Base-by-base conservation (phyloP, 53 echinoderm and acorn worm species). In the Hippasteria phrygiana region DNA sequence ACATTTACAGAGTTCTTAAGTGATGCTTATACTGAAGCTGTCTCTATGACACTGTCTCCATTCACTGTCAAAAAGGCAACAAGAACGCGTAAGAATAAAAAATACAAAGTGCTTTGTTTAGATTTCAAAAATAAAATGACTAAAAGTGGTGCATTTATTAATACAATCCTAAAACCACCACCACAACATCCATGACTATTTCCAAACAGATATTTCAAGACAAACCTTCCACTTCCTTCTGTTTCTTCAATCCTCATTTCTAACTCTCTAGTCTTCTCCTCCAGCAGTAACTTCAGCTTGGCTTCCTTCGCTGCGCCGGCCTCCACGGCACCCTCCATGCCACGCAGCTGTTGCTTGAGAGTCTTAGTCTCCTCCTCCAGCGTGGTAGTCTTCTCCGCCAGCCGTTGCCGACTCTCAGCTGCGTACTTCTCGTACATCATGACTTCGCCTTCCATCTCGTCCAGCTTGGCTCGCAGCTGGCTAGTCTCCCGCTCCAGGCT, bases 211-310 rank as follows among this genome's bases (percentile, higher is more conserved):
- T 9, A 56, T 78, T 36, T 6, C 0, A n/a, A 65, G 26, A 46
- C 67, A 17, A 5, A 82, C 75, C 83, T 83, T 16, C 39, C 16
- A n/a, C 69, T 39, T 29, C 54, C 40, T 82, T 51, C 37, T 1
- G 51, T 32, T 8, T 73, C 88, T 54, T 67, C 17, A 62, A 88
- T 62, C 10, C 24, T 55, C 2, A 59, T 53, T 24, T 29, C 38
- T 20, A 82, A 75, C 76, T 86, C 87, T 20, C 74, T 75, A 74
- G 87, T 50, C 55, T 94, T 90, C 6, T 92, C 80, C 43, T 90
- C 78, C 26, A 92, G 87, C 51, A 39, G 59, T 13, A n/a, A 74
- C 29, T 29, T 75, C 88, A 40, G 87, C 72, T 41, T 56, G 29
- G 34, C 63, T 73, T 80, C 74, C 69, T 39, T 90, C 75, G 27